These are phyloP conservation scores for Megaustenia siamemsis DNA, from an alignment of 2,888 invertebrate species.

Conservation along the genomic window DNA sequence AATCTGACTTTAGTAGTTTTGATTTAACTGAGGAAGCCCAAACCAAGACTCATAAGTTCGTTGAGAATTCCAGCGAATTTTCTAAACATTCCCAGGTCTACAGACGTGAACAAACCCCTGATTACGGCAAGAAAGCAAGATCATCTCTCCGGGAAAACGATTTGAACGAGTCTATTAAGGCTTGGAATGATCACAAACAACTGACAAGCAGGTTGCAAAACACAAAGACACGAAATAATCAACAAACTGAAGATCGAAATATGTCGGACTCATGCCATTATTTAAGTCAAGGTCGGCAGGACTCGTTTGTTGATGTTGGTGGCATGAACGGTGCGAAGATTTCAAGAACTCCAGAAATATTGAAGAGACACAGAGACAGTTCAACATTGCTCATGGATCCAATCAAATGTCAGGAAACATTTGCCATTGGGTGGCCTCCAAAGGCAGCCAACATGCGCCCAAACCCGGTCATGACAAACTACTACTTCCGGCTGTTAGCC, in stretches of 20 bases:
- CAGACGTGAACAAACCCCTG: neutral
- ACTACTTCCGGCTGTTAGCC: constrained; percentile 36
- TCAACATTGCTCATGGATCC: neutral
- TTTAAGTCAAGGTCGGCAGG: neutral
- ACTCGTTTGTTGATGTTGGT: neutral
- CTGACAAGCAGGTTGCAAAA: neutral
- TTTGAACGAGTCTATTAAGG: neutral
- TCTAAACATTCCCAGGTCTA: no score
- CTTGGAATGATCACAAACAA: constrained; percentile 6
- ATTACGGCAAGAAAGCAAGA: neutral
- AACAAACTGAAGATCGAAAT: neutral
- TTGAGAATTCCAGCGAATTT: no score
- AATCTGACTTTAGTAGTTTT: no score
- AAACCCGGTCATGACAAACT: constrained; percentile 20
- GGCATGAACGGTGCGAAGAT: neutral
- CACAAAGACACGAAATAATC: neutral
- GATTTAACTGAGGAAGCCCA: no score
- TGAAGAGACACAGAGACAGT: neutral
- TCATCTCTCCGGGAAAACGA: neutral
- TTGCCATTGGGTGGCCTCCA: neutral
- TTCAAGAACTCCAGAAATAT: neutral
- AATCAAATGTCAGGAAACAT: neutral
- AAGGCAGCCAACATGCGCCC: neutral
- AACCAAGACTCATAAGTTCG: no score
- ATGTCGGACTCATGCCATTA: neutral